Evolutionary conservation across 2,113 vertebrate species (phyloP).

Genomic region (Oceanites oceanicus): DNA sequence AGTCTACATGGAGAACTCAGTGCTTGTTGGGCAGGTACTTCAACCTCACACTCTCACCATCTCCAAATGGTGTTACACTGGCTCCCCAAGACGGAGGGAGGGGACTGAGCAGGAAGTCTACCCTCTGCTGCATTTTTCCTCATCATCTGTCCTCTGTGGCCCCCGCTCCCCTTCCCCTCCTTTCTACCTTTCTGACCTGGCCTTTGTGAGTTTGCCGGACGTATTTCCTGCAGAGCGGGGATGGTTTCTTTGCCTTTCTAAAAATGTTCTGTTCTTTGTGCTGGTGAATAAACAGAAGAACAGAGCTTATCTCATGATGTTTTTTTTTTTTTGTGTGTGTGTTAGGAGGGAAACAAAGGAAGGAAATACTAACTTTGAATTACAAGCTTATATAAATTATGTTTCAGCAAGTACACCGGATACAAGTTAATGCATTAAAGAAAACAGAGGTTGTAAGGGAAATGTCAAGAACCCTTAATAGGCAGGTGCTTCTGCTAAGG

Average conservation of each 20-base stretch:
- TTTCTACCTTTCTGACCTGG: neutral
- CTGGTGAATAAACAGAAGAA: constrained; percentile 25
- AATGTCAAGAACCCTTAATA: neutral
- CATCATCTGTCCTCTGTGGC: neutral
- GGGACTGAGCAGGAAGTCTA: neutral
- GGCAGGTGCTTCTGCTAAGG: neutral
- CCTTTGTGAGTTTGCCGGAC: neutral
- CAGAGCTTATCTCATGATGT: neutral
- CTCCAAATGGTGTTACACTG: neutral
- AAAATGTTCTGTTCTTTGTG: constrained; percentile 26
- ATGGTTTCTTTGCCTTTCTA: neutral
- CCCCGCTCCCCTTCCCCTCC: neutral
- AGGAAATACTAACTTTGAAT: constrained; percentile 35
- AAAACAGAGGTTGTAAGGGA: neutral
- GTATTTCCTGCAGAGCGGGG: neutral
- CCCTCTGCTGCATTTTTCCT: neutral
- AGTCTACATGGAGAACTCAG: neutral
- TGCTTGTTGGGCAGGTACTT: neutral
- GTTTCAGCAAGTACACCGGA: constrained; percentile 39
- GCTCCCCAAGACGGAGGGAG: neutral
- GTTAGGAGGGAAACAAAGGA: constrained; percentile 6
- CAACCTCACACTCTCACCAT: neutral
- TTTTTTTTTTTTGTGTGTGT: neutral
- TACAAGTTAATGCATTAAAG: constrained; percentile 8
- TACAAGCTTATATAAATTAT: constrained; percentile 25